Evolutionary conservation across 2,797 vertebrate species (phyloP), one percentile per base, ranked within the genome.

Genomic region (Notolepis coatsorum): DNA sequence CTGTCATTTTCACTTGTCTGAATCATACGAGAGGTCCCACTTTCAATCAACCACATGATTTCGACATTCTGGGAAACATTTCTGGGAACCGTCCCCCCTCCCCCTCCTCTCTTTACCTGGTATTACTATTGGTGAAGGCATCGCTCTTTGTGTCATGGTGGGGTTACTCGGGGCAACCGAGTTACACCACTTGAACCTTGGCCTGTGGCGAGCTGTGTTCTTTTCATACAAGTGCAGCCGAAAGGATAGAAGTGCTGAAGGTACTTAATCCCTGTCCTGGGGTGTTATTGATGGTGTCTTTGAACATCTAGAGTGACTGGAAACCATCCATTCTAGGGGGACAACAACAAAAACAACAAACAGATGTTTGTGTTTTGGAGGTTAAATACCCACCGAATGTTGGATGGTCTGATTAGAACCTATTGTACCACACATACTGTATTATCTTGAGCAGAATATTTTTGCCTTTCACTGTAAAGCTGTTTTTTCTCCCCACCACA

Each of bases 141-240:
- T 88, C 69, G 79, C 43, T 55, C 52, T 69, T 43, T 74, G 41
- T 38, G 73, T 75, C 49, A 62, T 46, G 57, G 61, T 78, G 65
- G 70, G 61, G 76, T 76, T 75, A 82, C 67, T 43, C 54, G 48
- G n/a, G 48, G 80, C 72, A 76, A 79, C 82, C 57, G 58, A 52
- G 68, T 70, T 39, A 57, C 55, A 66, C 69, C 62, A 80, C 83
- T 88, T 89, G 86, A 89, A 88, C 90, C 65, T 84, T 90, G 86
- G 66, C 42, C 78, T 64, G 23, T 59, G 31, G 21, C 63, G 39
- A 80, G 51, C 52, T 45, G 20, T 53, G 73, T 49, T 62, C 68
- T 39, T 33, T 2, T 43, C 41, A 42, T 13, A 35, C 31, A 1
- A 6, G 31, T n/a, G 13, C 31, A n/a, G n/a, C n/a, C n/a, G n/a